Conservation (phyloP, 2,888 invertebrate genomes). For the Acanthacorydalis orientalis region DNA sequence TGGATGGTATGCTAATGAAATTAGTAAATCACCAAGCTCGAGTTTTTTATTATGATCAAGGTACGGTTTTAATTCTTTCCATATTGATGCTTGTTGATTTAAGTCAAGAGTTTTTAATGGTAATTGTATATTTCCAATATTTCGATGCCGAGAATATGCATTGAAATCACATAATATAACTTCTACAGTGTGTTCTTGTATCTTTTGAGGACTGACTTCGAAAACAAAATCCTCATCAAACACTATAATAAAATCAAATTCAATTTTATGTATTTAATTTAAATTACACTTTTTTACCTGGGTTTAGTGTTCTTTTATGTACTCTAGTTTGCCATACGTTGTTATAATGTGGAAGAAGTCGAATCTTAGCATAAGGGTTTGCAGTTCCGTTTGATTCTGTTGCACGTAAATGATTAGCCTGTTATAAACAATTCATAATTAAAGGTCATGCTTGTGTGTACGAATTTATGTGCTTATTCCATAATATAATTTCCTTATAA, state of each 20-base stretch:
- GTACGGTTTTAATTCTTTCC: conserved; percentile 36
- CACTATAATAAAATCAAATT: conserved; percentile 21
- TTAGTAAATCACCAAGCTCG: conserved; percentile 36
- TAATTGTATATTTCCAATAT: conserved; percentile 41
- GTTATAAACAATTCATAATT: background rate
- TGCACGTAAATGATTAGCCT: conserved; percentile 39
- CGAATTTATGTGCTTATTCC: no score
- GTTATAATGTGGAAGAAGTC: conserved; percentile 39
- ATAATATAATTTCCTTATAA: no score
- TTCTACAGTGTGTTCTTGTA: conserved; percentile 38
- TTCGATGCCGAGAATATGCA: conserved; percentile 43
- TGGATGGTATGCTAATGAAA: conserved; percentile 35
- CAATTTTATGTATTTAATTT: background rate
- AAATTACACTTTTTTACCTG: conserved; percentile 25
- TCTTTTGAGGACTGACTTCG: conserved; percentile 35
- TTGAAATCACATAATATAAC: conserved; percentile 47
- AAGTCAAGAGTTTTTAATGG: conserved; percentile 36
- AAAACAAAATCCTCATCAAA: conserved; percentile 55
- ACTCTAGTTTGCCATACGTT: conserved; percentile 45
- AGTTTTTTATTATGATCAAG: conserved; percentile 28
- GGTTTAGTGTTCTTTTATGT: conserved; percentile 45
- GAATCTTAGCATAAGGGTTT: conserved; percentile 49
- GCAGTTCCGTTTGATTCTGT: conserved; percentile 41
- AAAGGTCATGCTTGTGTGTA: no score
- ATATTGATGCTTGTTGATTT: conserved; percentile 34